Base-by-base conservation (phyloP, 2,113 vertebrate genomes). In the Paracanthobrama guichenoti region DNA sequence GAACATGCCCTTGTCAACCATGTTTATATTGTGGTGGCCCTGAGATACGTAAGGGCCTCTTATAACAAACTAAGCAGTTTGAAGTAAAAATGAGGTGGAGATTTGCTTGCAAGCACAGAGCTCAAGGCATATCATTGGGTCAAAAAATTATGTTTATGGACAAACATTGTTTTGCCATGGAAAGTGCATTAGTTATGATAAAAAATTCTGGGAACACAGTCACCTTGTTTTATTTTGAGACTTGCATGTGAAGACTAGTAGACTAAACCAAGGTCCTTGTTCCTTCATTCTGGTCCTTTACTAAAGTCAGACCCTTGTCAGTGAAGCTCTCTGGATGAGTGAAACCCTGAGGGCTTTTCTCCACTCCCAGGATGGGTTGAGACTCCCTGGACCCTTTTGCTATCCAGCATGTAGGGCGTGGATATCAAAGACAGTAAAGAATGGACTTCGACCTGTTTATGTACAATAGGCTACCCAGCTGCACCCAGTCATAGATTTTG, bases 131-230 rank as follows among this genome's bases (percentile, higher is more conserved):
- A 35, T 82, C 48, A 24, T 62, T 48, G 26, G 71, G 9, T 9
- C 10, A 74, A 48, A 26, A 24, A 62, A 28, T 6, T 11, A 31
- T 81, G 35, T 71, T 55, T 31, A 81, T 14, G 31, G 62, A 64
- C 60, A 55, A 55, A 53, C 44, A 77, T 78, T 57, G 12, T 86
- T 42, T 69, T 74, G 53, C 26, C 16, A 11, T 31, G 64, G 42
- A 28, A 35, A 83, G n/a, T 48, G 35, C 14, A 26, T 31, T 28
- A 55, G 59, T 66, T 16, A 44, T 80, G 22, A 24, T 28, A 78
- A 50, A n/a, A 44, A 62, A 57, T 86, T 78, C 79, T 84, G 86
- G 87, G 89, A 90, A 84, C 90, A 77, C 64, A 81, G 67, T 82
- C 90, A 82, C 81, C 53, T 60, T 3, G 13, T 86, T 86, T 72